These are phyloP conservation scores for Drosophila takahashii DNA, from an alignment of 1,140 invertebrate species.

Conservation along the genomic window DNA sequence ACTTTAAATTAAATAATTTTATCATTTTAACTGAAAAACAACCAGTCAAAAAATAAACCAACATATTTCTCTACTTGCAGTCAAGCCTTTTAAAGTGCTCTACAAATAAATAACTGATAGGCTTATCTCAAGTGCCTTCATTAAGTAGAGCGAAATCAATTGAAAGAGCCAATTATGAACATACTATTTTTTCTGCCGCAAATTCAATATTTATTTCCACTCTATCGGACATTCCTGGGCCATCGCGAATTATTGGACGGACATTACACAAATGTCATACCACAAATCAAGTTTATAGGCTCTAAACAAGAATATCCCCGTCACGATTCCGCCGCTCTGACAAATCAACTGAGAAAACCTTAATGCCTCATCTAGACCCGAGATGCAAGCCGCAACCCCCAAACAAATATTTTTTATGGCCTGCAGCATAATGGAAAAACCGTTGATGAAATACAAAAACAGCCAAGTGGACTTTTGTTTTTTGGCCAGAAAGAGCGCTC, in stretches of 20 bases:
- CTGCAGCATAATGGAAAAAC: slow-evolving; percentile 57
- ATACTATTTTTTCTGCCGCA: background rate
- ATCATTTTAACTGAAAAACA: too few species aligned
- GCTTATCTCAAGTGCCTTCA: background rate
- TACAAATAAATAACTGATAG: background rate
- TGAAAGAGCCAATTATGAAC: background rate
- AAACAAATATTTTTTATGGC: slow-evolving; percentile 53
- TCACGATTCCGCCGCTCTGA: slow-evolving; percentile 29
- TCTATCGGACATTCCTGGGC: slow-evolving; percentile 28
- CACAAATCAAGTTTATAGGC: slow-evolving; percentile 54
- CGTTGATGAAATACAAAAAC: slow-evolving; percentile 46
- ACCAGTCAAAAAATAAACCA: background rate
- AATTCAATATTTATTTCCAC: slow-evolving; percentile 4
- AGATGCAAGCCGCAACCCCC: slow-evolving; percentile 12
- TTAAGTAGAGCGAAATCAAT: background rate
- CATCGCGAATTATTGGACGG: slow-evolving; percentile 2
- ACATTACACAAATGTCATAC: slow-evolving; percentile 42
- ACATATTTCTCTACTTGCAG: background rate
- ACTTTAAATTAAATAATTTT: background rate
- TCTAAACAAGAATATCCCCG: slow-evolving; percentile 40
- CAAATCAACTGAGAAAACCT: slow-evolving; percentile 49
- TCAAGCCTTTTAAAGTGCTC: background rate
- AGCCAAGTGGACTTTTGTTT: slow-evolving; percentile 35
- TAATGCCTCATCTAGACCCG: slow-evolving; percentile 12
- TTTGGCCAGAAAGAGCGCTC: slow-evolving; percentile 17